Conservation (phyloP, 2,888 invertebrate species). For the Ligdia adustata region DNA sequence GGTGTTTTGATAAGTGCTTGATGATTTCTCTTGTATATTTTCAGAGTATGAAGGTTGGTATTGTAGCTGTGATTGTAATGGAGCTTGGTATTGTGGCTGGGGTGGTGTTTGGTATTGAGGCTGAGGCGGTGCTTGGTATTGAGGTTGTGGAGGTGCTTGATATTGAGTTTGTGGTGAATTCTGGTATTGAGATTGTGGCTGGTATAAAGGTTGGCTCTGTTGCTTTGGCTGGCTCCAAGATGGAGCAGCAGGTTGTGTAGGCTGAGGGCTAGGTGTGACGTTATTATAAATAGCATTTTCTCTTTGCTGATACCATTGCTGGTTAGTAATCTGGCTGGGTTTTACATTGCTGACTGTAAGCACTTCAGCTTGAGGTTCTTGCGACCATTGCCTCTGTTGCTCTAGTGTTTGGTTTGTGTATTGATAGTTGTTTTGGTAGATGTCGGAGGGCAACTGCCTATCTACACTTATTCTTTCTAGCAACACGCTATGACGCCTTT, state of each 20-base stretch:
- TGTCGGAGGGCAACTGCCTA: constrained; percentile 69
- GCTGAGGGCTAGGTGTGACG: constrained; percentile 47
- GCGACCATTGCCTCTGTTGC: constrained; percentile 61
- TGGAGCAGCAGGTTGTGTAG: constrained; percentile 29
- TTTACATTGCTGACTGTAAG: constrained; percentile 73
- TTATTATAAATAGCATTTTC: constrained; percentile 63
- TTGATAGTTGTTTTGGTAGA: constrained; percentile 63
- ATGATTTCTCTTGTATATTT: constrained; percentile 49
- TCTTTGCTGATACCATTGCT: constrained; percentile 75
- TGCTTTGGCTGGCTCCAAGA: constrained; percentile 49
- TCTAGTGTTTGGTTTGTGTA: constrained; percentile 58
- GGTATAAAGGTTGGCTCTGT: constrained; percentile 45
- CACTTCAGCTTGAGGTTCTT: constrained; percentile 75
- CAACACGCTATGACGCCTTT: constrained; percentile 73
- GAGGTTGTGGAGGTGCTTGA: constrained; percentile 38
- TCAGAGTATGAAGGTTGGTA: constrained; percentile 59
- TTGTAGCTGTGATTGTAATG: constrained; percentile 36
- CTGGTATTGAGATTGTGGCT: constrained; percentile 43
- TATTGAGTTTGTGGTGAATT: constrained; percentile 35
- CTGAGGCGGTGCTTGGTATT: constrained; percentile 39
- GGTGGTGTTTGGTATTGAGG: constrained; percentile 46
- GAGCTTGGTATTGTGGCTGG: constrained; percentile 44
- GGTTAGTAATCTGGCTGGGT: constrained; percentile 72
- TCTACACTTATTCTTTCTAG: constrained; percentile 74
- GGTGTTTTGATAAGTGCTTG: constrained; percentile 37